Evolutionary conservation across 2,113 vertebrate genomes (phyloP), one percentile per base, ranked within the genome.

Genomic region (Anarrhichthys ocellatus): DNA sequence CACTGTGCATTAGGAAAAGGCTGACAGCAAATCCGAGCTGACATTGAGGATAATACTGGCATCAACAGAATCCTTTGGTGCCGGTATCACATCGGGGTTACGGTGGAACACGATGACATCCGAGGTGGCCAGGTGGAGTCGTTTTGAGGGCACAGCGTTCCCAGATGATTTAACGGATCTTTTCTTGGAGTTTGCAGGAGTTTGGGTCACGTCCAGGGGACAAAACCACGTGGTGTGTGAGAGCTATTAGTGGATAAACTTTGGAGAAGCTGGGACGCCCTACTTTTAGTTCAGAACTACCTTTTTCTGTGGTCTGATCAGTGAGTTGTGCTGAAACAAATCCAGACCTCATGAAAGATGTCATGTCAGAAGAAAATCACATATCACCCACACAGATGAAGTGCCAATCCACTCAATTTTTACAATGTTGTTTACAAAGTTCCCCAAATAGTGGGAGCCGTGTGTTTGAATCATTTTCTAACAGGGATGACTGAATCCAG

Each of bases 1-100:
- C 92, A 90, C 82, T 87, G 90, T 44, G 87, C 74, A 91, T 94
- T 92, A 92, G 34, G 73, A 65, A 38, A n/a, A 0, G 52, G 75
- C 61, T 91, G 92, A 91, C 8, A 34, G 85, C 78, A 73, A 89
- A 94, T 81, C 63, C n/a, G 24, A 78, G 77, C 74, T 93, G 93
- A 94, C 93, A 62, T 38, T 63, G 68, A 83, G 87, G 92, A 92
- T 92, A 92, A 93, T 91, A 91, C 86, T 87, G 88, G 86, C 85
- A 88, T 93, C 87, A 85, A 89, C 74, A 76, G 70, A 82, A 88
- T 64, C 76, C 80, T 88, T 89, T 85, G 85, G 84, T 81, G 81
- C 77, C 6, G 27, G 73, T 75, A 70, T 87, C 83, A 82, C 77
- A 75, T 82, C 34, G 50, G 83, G 88, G 87, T 86, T 79, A 81